Conservation (phyloP, 2,888 invertebrate genomes). For the Microchrysa polita region DNA sequence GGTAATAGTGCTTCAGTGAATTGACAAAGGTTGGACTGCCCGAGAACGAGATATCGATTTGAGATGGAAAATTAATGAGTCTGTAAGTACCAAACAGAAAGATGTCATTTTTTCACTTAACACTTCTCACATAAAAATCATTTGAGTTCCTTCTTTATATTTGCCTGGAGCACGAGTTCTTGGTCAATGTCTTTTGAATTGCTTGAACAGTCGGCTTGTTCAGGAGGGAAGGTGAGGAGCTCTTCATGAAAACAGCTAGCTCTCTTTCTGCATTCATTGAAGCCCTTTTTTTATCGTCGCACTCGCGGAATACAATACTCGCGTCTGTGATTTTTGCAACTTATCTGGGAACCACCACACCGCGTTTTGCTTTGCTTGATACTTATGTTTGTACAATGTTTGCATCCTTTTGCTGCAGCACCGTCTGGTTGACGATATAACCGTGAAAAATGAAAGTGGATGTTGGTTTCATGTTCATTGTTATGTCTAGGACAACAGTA, state of each 20-base stretch:
- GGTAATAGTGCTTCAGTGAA: no score
- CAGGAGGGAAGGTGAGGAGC: background rate
- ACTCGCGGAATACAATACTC: background rate
- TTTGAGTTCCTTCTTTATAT: no score
- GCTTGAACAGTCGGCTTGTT: background rate
- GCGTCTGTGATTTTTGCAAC: background rate
- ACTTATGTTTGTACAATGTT: background rate
- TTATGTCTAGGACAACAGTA: background rate
- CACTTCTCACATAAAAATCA: background rate
- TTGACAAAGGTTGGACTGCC: no score
- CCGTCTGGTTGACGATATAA: background rate
- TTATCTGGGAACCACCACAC: background rate
- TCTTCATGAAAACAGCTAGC: background rate
- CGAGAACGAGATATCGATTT: background rate
- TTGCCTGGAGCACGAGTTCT: no score
- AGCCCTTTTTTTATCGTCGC: background rate
- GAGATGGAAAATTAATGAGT: slow-evolving; percentile 9
- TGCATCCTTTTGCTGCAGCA: background rate
- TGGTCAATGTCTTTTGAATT: no score
- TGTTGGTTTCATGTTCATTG: background rate
- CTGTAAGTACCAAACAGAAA: background rate
- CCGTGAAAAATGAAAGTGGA: background rate
- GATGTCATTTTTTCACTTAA: background rate
- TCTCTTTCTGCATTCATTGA: background rate
- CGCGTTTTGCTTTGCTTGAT: no score